Conservation (phyloP, 2,797 vertebrate genomes). For the Hylomyscus alleni region DNA sequence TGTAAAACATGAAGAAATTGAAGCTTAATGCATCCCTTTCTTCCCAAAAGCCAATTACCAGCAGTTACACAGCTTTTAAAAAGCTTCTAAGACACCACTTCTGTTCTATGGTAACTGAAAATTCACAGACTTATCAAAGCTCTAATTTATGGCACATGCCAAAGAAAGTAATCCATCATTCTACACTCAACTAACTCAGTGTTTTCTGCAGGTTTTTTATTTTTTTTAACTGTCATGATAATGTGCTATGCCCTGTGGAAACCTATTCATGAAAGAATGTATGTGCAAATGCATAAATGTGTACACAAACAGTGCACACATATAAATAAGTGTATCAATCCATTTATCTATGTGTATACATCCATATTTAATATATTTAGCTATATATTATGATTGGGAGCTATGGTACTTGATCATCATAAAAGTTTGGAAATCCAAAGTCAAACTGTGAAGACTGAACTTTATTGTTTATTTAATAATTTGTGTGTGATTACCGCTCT, state of each 20-base stretch:
- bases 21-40: constrained; percentile 42
- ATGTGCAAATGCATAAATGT: background rate
- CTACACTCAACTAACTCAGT: background rate
- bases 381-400: background rate
- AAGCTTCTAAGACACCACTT: constrained; percentile 57
- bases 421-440: background rate
- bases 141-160: background rate
- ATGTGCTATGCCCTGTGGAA: background rate
- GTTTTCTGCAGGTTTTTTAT: background rate
- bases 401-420: background rate
- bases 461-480: background rate
- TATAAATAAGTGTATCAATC: background rate
- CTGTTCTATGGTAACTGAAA: constrained; percentile 53
- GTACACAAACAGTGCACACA: background rate
- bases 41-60: constrained; percentile 49
- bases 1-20: constrained; percentile 52
- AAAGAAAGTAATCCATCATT: background rate
- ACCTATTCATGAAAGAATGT: background rate
- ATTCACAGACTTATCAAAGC: constrained; percentile 59
- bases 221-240: constrained; percentile 19
- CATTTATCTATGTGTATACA: background rate
- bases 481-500: background rate
- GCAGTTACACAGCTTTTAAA: constrained; percentile 56
- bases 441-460: background rate
- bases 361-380: too few species aligned